A percentile compares a stretch with the other conserved stretches of the same genome.
These are phyloP conservation scores for Stegostoma tigrinum DNA, from an alignment of 2,113 vertebrate genomes.

Conservation along the genomic window DNA sequence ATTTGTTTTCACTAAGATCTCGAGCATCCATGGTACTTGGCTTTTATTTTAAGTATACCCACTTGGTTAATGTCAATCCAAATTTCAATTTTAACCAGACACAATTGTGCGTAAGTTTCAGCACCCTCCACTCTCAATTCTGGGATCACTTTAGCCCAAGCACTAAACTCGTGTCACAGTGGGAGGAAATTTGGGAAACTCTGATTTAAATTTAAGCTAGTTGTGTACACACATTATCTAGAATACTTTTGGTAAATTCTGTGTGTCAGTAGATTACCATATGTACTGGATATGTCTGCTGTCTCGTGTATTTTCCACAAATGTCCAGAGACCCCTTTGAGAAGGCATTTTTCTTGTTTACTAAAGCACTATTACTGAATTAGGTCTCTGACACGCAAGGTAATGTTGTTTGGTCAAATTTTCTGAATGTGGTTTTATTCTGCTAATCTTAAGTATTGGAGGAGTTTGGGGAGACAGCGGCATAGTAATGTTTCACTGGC, in stretches of 20 bases:
- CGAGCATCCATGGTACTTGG: too few relatives aligned
- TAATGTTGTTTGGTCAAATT: not conserved
- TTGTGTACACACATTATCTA: not conserved
- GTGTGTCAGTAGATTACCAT: not conserved
- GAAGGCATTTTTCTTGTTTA: not conserved
- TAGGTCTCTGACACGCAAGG: not conserved
- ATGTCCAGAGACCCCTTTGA: not conserved
- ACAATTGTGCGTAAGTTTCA: not conserved
- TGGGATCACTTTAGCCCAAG: too few relatives aligned
- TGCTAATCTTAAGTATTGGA: not conserved
- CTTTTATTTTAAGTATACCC: not conserved
- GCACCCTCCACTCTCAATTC: too few relatives aligned
- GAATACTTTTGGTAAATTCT: not conserved
- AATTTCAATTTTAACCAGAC: not conserved
- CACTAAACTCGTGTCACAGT: too few relatives aligned
- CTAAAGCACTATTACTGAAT: not conserved
- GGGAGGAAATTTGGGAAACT: too few relatives aligned
- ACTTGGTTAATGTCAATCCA: not conserved
- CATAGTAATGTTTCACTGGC: too few relatives aligned
- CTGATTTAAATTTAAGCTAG: not conserved
- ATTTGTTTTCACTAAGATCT: too few relatives aligned
- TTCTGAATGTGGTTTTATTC: not conserved
- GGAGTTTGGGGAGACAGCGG: too few relatives aligned
- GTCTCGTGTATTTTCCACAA: not conserved
- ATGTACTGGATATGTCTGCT: not conserved